Evolutionary conservation across 2,888 invertebrate genomes (phyloP), one percentile per base, ranked within the genome.

Genomic region (Notocelia uddmanniana): DNA sequence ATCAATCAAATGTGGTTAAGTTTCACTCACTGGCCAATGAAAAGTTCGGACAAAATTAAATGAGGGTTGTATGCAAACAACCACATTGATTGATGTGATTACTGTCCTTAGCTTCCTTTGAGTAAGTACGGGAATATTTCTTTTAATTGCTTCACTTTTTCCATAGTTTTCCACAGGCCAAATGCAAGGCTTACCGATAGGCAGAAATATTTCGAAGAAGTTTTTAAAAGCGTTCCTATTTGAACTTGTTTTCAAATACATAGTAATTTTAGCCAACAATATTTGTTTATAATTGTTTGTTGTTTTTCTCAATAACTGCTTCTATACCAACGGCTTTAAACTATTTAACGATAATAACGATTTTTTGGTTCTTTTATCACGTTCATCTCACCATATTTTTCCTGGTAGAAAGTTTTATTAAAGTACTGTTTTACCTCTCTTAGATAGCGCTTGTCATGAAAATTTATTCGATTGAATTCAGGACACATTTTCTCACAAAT

Each of bases 31-130:
- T 67, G 60, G 15, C 21, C n/a, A 59, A 67, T 45, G 63, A 64
- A 69, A 66, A 71, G 37, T 68, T 63, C n/a, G 41, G 45, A 60
- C 52, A 64, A n/a, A n/a, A n/a, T n/a, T n/a, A n/a, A 64, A 64
- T 64, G 21, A 64, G 54, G 64, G 52, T 52, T 52, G 19, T 55
- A n/a, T 8, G 59, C 19, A 59, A 57, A 48, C 55, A 68, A 63
- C 37, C 34, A 3, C 26, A 8, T 19, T 23, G 64, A 64, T 64
- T 64, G 50, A 31, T 63, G 63, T 63, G 8, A 63, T 62, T 52
- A 52, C 26, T 26, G 15, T n/a, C 23, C n/a, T 13, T 48, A 10
- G 41, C 9, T 21, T 59, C 21, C 41, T 59, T 41, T 10, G 13
- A 59, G 37, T 59, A 37, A 54, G 15, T n/a, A 6, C 31, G 8